phyloP scores from a whole-genome alignment of 2,113 vertebrate species.

The Ophthalmolycus amberensis region DNA sequence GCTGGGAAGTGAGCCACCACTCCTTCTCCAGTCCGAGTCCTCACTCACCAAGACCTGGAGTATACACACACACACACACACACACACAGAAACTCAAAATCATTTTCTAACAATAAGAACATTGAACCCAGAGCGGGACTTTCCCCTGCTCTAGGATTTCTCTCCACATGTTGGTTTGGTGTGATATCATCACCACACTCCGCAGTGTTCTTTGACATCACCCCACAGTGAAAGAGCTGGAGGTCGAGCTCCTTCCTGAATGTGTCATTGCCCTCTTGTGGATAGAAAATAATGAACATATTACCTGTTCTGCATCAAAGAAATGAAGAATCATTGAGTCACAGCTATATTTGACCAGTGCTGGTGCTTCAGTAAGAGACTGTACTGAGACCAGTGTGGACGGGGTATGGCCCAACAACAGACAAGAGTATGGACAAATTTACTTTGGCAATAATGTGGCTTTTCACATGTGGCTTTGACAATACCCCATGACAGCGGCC shows the following conservation, averaged over 20 bases:
- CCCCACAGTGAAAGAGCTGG: constrained; percentile 7
- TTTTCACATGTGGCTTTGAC: constrained; percentile 61
- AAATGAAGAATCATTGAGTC: constrained; percentile 18
- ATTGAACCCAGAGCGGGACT: constrained; percentile 68
- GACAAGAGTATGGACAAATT: constrained; percentile 46
- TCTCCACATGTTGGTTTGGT: constrained; percentile 52
- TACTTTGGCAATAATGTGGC: constrained; percentile 39
- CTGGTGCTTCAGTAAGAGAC: constrained; percentile 13
- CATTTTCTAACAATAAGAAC: constrained; percentile 67
- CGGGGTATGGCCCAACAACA: constrained; percentile 14
- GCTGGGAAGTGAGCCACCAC: constrained; percentile 99
- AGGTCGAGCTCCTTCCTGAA: constrained; percentile 24
- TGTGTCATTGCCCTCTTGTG: constrained; percentile 68
- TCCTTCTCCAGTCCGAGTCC: constrained; percentile 94
- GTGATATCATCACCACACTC: constrained; percentile 50
- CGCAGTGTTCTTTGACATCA: constrained; percentile 44
- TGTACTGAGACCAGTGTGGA: constrained; percentile 20
- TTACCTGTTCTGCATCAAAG: constrained; percentile 20
- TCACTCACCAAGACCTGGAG: constrained; percentile 94
- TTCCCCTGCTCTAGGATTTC: constrained; percentile 55
- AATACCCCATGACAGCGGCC: constrained; percentile 22
- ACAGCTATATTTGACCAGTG: background rate
- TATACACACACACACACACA: constrained; percentile 34
- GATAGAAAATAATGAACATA: constrained; percentile 46
- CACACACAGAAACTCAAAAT: constrained; percentile 51